Evolutionary conservation across 2,113 vertebrate species (phyloP), one percentile per base, ranked within the genome.

Genomic region (Trichomycterus rosablanca): DNA sequence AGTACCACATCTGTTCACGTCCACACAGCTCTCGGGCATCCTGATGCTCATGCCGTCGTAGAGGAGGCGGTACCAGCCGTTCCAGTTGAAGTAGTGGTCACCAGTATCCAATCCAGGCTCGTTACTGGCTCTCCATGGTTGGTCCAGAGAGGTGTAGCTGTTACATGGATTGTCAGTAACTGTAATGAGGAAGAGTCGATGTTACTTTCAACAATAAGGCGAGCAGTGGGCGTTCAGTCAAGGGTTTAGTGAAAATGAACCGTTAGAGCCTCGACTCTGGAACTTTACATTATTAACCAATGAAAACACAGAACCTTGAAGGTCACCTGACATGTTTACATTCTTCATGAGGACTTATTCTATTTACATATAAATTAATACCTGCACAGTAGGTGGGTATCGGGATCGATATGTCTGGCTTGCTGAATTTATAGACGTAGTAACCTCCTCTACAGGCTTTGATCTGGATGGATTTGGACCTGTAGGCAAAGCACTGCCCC

Each of bases 41-140:
- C 37, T 49, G 20, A 66, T 30, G 26, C 48, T 18, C 7, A 48
- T 42, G 3, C 55, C 39, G 5, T 40, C 10, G 11, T 69, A 20
- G n/a, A 61, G 52, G 49, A 72, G 34, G 4, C 71, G 51, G 4
- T 69, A 69, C 71, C 71, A 73, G 49, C 71, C 71, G 0, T 51
- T 60, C 70, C 70, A 72, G 26, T 34, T 15, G 18, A 58, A 50
- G 2, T 49, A 7, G 34, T 44, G 49, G 34, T 66, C 55, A 45
- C 43, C 40, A 28, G 30, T 50, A 7, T 16, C 43, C 32, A 23
- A 32, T 9, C 53, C 64, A 50, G 5, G 42, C 19, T 2, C 30
- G 20, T 63, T 16, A 3, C 5, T 46, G 28, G 42, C n/a, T 49
- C 63, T 57, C 52, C 52, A 57, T n/a, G 43, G 15, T 5, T 65